Base-by-base conservation (phyloP, 2,888 invertebrate genomes). In the Ectemnius cavifrons region DNA sequence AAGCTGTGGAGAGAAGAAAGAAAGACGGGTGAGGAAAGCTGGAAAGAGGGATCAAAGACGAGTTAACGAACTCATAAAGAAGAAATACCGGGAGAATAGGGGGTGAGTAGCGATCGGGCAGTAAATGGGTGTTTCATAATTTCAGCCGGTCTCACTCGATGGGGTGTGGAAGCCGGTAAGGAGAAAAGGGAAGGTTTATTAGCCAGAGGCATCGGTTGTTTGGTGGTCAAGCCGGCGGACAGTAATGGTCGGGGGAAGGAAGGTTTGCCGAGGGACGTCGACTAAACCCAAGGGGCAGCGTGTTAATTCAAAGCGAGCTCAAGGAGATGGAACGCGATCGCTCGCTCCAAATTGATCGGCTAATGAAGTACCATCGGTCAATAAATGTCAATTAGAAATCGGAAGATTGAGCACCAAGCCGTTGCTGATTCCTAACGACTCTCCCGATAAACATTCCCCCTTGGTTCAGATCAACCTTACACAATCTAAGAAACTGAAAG, bases 121-220 rank as follows among this genome's bases (percentile, higher is more conserved):
- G 57, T 16, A 57, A 72, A 67, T 72, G 67, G 73, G 63, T 68
- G 68, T 74, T 74, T 71, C 67, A 77, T 77, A 77, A 78, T 77
- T 78, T 71, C 63, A 59, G 58, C 69, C 59, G 57, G 46, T 69
- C 68, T 4, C 37, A 37, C 37, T 37, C 37, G 37, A 37, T 37
- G 37, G 37, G 37, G 37, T 37, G 37, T 37, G 37, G 37, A 37
- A 66, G 66, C 74, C 77, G 69, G 74, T 68, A 68, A 74, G 62
- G 64, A 62, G 73, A 64, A 70, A 64, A 72, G 67, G 70, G 75
- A 75, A 73, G 78, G 78, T 84, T 84, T 84, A 84, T 84, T 81
- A 82, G 73, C 78, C 66, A 73, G 72, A 69, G 74, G 72, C 78
- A 78, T 71, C 56, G 71, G 57, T 70, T 63, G 72, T 77, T 75